Evolutionary conservation across 2,797 vertebrate genomes (phyloP).

Genomic region (Takifugu rubripes): DNA sequence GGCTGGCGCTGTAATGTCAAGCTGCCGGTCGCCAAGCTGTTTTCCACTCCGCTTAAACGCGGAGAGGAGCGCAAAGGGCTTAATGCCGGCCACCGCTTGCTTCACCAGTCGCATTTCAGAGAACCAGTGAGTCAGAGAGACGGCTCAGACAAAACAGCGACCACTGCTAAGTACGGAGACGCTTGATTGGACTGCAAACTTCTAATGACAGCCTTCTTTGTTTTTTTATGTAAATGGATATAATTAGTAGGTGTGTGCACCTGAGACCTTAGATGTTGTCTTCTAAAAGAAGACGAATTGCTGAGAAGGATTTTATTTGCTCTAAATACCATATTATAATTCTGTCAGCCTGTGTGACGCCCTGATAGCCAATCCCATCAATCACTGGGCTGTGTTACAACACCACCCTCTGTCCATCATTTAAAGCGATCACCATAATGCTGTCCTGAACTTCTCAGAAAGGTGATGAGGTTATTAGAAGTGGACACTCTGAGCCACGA

Average conservation of each 20-base stretch:
- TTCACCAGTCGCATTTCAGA: slow-evolving; percentile 69
- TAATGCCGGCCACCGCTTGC: slow-evolving; percentile 54
- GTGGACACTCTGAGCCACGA: slow-evolving; percentile 69
- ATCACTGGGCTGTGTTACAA: slow-evolving; percentile 35
- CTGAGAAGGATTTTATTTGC: slow-evolving; percentile 24
- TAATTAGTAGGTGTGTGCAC: slow-evolving; percentile 57
- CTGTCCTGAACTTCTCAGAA: slow-evolving; percentile 67
- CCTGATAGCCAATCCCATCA: slow-evolving; percentile 38
- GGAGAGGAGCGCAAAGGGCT: slow-evolving; percentile 37
- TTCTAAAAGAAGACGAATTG: slow-evolving; percentile 43
- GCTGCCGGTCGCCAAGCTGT: slow-evolving; percentile 73
- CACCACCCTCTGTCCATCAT: slow-evolving; percentile 59
- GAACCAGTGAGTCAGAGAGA: slow-evolving; percentile 59
- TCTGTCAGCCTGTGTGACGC: slow-evolving; percentile 8
- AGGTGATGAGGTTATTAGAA: slow-evolving; percentile 72
- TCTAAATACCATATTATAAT: slow-evolving; percentile 31
- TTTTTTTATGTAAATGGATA: slow-evolving; percentile 46
- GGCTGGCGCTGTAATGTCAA: slow-evolving; percentile 76
- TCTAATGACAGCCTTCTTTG: slow-evolving; percentile 64
- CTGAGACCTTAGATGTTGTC: slow-evolving; percentile 32
- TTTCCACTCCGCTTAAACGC: slow-evolving; percentile 67
- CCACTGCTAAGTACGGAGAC: slow-evolving; percentile 42
- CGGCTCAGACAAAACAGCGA: slow-evolving; percentile 54
- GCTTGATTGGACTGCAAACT: slow-evolving; percentile 60
- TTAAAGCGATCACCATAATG: slow-evolving; percentile 72